These are phyloP conservation scores for Arctocebus calabarensis DNA, from an alignment of 2,797 vertebrate genomes.

Conservation along the genomic window DNA sequence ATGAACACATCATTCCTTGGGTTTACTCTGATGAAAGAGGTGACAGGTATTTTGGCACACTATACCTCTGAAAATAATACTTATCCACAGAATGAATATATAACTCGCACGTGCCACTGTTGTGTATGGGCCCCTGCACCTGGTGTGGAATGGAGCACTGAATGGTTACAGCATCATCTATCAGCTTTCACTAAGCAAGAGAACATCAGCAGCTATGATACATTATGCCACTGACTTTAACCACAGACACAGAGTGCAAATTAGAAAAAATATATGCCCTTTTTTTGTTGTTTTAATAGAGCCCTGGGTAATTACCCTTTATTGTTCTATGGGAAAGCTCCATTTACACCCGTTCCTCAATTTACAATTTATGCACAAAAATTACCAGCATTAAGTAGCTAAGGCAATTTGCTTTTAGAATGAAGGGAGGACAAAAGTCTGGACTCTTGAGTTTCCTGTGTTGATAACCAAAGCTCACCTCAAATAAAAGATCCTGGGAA, in stretches of 20 bases:
- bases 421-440: slow-evolving; percentile 56
- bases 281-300: slow-evolving; percentile 72
- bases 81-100: slow-evolving; percentile 19
- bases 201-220: neutral
- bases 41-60: slow-evolving; percentile 11
- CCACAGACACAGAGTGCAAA: slow-evolving; percentile 49
- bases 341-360: slow-evolving; percentile 76
- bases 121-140: neutral
- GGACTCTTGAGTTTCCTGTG: neutral
- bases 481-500: slow-evolving; percentile 50
- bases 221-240: neutral
- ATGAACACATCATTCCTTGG: neutral
- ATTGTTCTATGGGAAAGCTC: slow-evolving; percentile 78
- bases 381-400: slow-evolving; percentile 77
- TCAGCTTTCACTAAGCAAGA: slow-evolving; percentile 7
- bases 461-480: slow-evolving; percentile 66
- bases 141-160: neutral
- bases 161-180: neutral
- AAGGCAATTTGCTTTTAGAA: slow-evolving; percentile 79
- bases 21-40: slow-evolving; percentile 7
- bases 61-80: neutral
- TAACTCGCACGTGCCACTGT: neutral
- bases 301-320: slow-evolving; percentile 71
- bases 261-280: slow-evolving; percentile 56
- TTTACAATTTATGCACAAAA: slow-evolving; percentile 80